Percentiles rank a stretch among this genome's conserved stretches.
Conservation (phyloP, 1,140 invertebrate species). For the Caenorhabditis latens region DNA sequence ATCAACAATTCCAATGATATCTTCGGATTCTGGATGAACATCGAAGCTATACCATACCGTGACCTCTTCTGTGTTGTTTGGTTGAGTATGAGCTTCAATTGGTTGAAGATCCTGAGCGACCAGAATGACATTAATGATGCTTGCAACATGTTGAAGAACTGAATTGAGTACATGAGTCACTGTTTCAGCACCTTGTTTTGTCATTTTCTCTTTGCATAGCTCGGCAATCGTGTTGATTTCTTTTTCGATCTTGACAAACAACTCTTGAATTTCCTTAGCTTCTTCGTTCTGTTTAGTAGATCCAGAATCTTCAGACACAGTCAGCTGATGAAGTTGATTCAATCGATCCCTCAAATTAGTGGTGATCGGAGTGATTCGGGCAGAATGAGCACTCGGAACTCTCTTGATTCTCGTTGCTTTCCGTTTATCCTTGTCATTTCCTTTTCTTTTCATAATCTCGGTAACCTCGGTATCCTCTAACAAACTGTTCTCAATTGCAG, state of each 20-base stretch:
- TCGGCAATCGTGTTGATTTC: constrained; percentile 74
- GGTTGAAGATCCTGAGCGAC: constrained; percentile 52
- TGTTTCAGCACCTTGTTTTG: constrained; percentile 68
- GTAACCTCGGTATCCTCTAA: constrained; percentile 62
- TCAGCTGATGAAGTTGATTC: constrained; percentile 44
- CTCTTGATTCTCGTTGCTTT: constrained; percentile 28
- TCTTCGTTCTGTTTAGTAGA: constrained; percentile 33
- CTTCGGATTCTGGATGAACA: constrained; percentile 44
- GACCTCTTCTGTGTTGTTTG: background rate
- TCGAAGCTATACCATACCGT: constrained; percentile 21
- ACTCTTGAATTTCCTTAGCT: constrained; percentile 65
- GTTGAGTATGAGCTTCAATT: constrained; percentile 6
- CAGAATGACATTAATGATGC: constrained; percentile 66
- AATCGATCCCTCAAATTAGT: constrained; percentile 71
- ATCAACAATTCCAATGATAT: constrained; percentile 44
- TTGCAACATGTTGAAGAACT: constrained; percentile 66
- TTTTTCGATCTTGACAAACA: constrained; percentile 70
- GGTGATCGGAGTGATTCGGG: constrained; percentile 75
- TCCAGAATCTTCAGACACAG: constrained; percentile 24
- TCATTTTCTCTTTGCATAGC: constrained; percentile 67
- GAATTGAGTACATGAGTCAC: constrained; percentile 71
- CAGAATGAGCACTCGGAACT: constrained; percentile 59
- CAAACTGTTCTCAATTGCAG: constrained; percentile 57
- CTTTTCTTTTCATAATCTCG: constrained; percentile 42
- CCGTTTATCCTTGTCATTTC: constrained; percentile 17